phyloP scores from a whole-genome alignment of 2,113 vertebrate genomes.

The Malurus alboscapulatus region DNA sequence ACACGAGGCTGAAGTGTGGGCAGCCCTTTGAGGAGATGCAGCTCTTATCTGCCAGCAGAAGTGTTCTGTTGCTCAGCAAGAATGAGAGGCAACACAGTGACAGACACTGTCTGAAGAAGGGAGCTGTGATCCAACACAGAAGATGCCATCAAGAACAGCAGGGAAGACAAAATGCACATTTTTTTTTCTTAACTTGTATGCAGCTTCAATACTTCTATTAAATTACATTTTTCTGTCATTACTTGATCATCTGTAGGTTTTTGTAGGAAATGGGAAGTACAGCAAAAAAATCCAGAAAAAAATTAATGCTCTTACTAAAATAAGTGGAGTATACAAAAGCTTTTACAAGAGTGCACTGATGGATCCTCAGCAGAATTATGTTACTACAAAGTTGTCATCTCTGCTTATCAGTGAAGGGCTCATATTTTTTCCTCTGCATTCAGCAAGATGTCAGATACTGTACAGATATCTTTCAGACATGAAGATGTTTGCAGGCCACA shows the following conservation, averaged over 20 bases:
- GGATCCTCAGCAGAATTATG: neutral
- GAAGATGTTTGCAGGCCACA: neutral
- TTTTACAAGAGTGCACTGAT: neutral
- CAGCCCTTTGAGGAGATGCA: neutral
- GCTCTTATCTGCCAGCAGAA: neutral
- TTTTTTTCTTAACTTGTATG: neutral
- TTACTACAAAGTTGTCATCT: neutral
- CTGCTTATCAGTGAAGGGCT: neutral
- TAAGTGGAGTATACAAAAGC: neutral
- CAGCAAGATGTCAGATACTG: neutral
- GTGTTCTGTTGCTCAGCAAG: neutral
- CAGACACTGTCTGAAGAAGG: neutral
- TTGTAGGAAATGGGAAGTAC: neutral
- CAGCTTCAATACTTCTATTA: neutral
- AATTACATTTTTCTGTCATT: neutral
- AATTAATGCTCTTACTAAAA: neutral
- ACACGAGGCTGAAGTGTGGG: neutral
- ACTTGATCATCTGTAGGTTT: neutral
- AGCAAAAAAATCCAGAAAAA: neutral
- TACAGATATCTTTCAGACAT: neutral
- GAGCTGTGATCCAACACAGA: neutral
- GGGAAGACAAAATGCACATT: neutral
- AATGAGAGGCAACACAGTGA: accelerated
- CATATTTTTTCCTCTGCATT: neutral
- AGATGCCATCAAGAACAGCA: neutral